Evolutionary conservation across 1,140 invertebrate species (phyloP).

Genomic region (Thaumatotibia leucotreta): DNA sequence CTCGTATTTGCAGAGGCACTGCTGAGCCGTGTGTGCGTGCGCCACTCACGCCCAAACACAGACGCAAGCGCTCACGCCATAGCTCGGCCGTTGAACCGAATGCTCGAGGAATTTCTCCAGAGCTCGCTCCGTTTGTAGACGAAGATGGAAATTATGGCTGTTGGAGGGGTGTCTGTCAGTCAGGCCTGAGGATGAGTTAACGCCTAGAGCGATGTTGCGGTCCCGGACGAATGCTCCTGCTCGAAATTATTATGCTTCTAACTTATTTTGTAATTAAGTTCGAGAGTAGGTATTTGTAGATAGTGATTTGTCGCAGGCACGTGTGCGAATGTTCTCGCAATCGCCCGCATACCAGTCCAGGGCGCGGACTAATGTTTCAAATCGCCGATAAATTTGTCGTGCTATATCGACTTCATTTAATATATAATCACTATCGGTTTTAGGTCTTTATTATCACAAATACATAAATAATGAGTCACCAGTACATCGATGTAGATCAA

Average conservation of each 20-base stretch:
- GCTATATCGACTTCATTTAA: slow-evolving; percentile 5
- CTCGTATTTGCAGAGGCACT: slow-evolving; percentile 64
- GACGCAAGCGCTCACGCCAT: slow-evolving; percentile 42
- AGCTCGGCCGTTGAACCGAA: slow-evolving; percentile 72
- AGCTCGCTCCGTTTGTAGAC: slow-evolving; percentile 34
- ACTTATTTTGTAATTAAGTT: not conserved
- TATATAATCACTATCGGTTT: slow-evolving; percentile 17
- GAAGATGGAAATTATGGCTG: slow-evolving; percentile 44
- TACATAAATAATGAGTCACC: not conserved
- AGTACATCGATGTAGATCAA: not conserved
- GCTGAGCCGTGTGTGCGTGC: slow-evolving; percentile 48
- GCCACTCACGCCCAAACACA: slow-evolving; percentile 45
- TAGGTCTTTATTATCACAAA: not conserved
- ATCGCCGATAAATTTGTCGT: slow-evolving; percentile 35
- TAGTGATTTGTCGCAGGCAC: slow-evolving; percentile 38
- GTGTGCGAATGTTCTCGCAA: slow-evolving; percentile 47
- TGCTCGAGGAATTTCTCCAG: slow-evolving; percentile 73
- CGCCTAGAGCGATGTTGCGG: not conserved
- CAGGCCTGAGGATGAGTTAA: not conserved
- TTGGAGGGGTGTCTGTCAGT: slow-evolving; percentile 19
- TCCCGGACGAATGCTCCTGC: not conserved
- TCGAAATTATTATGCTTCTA: not conserved
- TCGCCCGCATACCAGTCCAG: slow-evolving; percentile 42
- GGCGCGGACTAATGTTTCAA: slow-evolving; percentile 42
- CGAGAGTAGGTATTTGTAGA: slow-evolving; percentile 12